Evolutionary conservation across 1,140 invertebrate species (phyloP).

Genomic region (Monochamus saltuarius): DNA sequence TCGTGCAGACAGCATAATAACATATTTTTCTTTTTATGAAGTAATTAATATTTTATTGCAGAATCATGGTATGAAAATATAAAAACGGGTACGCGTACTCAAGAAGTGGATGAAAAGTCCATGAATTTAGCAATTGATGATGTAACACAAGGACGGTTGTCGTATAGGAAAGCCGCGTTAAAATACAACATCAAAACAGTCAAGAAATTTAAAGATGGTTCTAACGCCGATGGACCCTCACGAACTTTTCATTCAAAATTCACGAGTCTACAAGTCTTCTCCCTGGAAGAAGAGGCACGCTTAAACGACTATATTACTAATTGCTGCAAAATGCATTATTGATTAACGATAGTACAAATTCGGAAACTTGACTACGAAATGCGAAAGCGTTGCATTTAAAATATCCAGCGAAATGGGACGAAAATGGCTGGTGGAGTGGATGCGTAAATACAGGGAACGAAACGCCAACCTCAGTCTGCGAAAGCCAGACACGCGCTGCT

Average conservation of each 20-base stretch:
- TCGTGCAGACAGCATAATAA: conserved; percentile 2
- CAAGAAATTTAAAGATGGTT: conserved; percentile 6
- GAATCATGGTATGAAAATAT: conserved; percentile 9
- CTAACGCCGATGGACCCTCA: neutral
- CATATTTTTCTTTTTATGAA: neutral
- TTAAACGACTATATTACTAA: conserved; percentile 23
- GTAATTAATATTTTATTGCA: conserved; percentile 16
- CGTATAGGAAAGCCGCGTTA: conserved; percentile 20
- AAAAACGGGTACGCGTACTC: conserved; percentile 7
- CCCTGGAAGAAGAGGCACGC: conserved; percentile 14
- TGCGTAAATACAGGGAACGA: conserved; percentile 16
- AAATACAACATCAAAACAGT: conserved; percentile 19
- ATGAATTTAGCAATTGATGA: conserved; percentile 17
- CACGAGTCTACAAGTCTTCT: conserved; percentile 19
- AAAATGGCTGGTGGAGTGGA: conserved; percentile 27
- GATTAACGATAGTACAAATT: conserved; percentile 20
- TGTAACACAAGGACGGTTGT: conserved; percentile 17
- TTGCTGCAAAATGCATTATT: conserved; percentile 29
- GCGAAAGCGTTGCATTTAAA: conserved; percentile 20
- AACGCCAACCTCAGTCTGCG: conserved; percentile 16
- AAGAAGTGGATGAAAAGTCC: conserved; percentile 21
- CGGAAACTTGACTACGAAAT: conserved; percentile 23
- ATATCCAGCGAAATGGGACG: conserved; percentile 23
- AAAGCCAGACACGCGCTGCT: conserved; percentile 22
- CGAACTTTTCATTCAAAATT: conserved; percentile 14